Evolutionary conservation across 2,113 vertebrate genomes (phyloP), one percentile per base, ranked within the genome.

Genomic region (Calypte anna): DNA sequence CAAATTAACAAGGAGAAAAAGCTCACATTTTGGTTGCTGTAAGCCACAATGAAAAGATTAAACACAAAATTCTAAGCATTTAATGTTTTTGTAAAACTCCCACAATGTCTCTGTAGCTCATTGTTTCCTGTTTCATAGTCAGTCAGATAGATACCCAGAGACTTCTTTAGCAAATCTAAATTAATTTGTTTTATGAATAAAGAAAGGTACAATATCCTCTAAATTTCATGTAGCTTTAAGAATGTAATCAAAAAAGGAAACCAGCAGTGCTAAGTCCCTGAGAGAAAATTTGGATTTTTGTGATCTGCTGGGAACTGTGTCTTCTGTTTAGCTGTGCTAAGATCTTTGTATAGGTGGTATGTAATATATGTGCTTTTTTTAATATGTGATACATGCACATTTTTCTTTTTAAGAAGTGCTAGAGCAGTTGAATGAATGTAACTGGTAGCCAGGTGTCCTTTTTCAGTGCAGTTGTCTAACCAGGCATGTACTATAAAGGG

Each of bases 191-290:
- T 64, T 70, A 93, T 79, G 70, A 94, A 78, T 74, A 9, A 3
- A 38, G 7, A 24, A 95, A 92, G 70, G 94, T 87, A 95, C 95
- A 25, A 22, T 20, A 62, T 61, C 22, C 72, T 91, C 31, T 51
- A 78, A 94, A 84, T 73, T 76, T 19, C 64, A 36, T 74, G 25
- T 66, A 86, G 62, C 73, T 96, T 96, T 81, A 55, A 82, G 90
- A 67, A 73, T 31, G 21, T 27, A 33, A 24, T 64, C 77, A 23
- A 58, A 36, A 72, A 63, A 68, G 31, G 53, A 51, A 94, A 70
- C 16, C 70, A 69, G 28, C 8, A 31, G 25, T 59, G 17, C 24
- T 38, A 86, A 24, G 22, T 63, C 86, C 46, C 43, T 6, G 40
- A 69, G 30, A n/a, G 55, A 50, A 69, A 66, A 68, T 61, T 36